Evolutionary conservation across 2,888 invertebrate genomes (phyloP).

Genomic region (Seladonia tumulorum): DNA sequence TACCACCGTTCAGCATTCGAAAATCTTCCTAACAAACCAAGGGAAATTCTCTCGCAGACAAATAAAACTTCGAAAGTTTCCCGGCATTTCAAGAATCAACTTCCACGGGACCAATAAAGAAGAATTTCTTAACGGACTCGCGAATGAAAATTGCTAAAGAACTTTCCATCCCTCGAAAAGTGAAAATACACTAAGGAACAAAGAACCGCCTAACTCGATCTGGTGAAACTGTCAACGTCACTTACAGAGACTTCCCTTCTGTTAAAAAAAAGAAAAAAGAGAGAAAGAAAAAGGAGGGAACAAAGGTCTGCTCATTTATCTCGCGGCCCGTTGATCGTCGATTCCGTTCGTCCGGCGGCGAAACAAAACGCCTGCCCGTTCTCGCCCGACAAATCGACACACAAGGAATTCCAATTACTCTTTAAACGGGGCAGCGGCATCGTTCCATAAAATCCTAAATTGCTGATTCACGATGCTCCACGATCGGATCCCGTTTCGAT

Average conservation of each 20-base stretch:
- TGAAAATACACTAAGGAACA: not conserved
- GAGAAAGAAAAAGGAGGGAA: not conserved
- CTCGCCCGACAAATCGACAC: constrained; percentile 27
- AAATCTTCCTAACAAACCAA: not conserved
- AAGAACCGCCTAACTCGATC: not conserved
- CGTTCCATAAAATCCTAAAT: constrained; percentile 29
- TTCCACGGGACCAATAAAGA: not conserved
- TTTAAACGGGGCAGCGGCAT: constrained; percentile 1
- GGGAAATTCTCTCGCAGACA: not conserved
- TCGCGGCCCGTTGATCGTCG: not conserved
- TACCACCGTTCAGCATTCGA: not conserved
- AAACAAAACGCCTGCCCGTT: constrained; percentile 8
- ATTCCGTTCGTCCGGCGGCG: not conserved
- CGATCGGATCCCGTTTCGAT: constrained; percentile 31
- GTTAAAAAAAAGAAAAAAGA: not conserved
- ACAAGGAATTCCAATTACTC: constrained; percentile 39
- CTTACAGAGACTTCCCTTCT: not conserved
- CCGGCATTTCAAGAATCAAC: not conserved
- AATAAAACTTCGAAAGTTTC: not conserved
- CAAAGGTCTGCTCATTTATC: not conserved
- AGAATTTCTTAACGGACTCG: not conserved
- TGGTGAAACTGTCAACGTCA: not conserved
- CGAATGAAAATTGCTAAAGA: not conserved
- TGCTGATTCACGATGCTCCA: constrained; percentile 36
- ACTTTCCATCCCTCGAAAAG: not conserved